These are phyloP conservation scores for Drosophila pseudoananassae DNA, from an alignment of 1,140 invertebrate species.

Conservation along the genomic window DNA sequence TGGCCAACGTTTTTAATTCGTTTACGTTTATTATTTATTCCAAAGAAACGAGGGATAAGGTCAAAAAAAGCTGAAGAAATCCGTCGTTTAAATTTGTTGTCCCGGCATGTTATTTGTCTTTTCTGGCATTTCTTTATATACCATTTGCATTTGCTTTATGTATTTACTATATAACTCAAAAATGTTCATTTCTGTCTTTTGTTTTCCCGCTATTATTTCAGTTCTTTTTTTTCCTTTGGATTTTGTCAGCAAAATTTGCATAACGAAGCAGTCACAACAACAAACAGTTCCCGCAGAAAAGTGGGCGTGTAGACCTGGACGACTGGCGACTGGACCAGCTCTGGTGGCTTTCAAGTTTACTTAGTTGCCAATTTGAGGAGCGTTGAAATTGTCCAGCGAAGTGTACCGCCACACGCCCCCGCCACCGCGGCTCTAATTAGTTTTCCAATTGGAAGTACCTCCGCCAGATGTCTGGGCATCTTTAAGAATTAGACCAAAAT, in stretches of 20 bases:
- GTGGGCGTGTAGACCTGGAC: slow-evolving; percentile 42
- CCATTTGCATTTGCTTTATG: slow-evolving; percentile 67
- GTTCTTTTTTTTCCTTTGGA: not conserved
- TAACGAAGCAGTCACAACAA: slow-evolving; percentile 68
- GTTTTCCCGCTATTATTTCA: slow-evolving; percentile 16
- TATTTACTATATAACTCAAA: slow-evolving; percentile 57
- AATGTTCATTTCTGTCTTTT: slow-evolving; percentile 64
- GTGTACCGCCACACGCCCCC: slow-evolving; percentile 32
- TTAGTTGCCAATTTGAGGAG: slow-evolving; percentile 72
- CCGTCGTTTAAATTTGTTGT: slow-evolving; percentile 57
- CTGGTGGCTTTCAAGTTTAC: slow-evolving; percentile 71
- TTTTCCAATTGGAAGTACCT: slow-evolving; percentile 52
- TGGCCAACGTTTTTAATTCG: slow-evolving; percentile 71
- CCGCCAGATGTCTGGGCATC: slow-evolving; percentile 22
- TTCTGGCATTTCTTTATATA: slow-evolving; percentile 73
- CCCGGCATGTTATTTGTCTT: slow-evolving; percentile 63
- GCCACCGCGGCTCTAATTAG: slow-evolving; percentile 64
- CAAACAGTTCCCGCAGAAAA: slow-evolving; percentile 21
- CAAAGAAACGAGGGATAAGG: slow-evolving; percentile 20
- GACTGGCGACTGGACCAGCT: slow-evolving; percentile 17
- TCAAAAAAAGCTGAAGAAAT: slow-evolving; percentile 44
- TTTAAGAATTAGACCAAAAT: slow-evolving; percentile 57
- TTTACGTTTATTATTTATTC: slow-evolving; percentile 83
- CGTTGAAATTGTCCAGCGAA: slow-evolving; percentile 61
- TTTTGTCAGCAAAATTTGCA: slow-evolving; percentile 57